These are phyloP conservation scores for Enchytraeus crypticus DNA, from an alignment of 2,888 invertebrate species.

Conservation along the genomic window DNA sequence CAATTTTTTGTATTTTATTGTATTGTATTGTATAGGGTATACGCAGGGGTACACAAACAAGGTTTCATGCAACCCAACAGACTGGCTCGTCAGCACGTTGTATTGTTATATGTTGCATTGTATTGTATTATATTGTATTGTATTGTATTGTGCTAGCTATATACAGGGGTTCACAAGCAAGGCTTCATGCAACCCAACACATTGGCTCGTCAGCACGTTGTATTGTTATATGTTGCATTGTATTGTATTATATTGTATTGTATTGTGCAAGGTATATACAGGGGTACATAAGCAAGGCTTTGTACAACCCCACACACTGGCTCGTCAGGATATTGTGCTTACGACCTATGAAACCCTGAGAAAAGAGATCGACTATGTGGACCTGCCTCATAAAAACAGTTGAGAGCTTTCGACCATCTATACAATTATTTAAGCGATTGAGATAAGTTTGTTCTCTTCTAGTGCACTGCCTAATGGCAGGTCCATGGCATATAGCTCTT, in stretches of 20 bases:
- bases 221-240: too few species aligned
- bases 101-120: too few species aligned
- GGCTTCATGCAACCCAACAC: conserved; percentile 58
- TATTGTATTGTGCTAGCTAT: too few species aligned
- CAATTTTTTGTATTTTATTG: too few species aligned
- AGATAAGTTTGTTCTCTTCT: background rate
- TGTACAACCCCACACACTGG: conserved; percentile 58
- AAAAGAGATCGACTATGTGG: conserved; percentile 58
- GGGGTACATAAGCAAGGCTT: conserved; percentile 54
- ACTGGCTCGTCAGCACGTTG: conserved; percentile 61
- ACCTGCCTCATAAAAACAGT: conserved; percentile 48
- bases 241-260: too few species aligned
- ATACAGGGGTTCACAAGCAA: conserved; percentile 52
- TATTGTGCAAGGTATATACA: conserved; percentile 48
- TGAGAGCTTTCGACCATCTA: too few species aligned
- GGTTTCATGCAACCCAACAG: conserved; percentile 59
- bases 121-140: too few species aligned
- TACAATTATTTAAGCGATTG: background rate
- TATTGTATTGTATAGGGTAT: too few species aligned
- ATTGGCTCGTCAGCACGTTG: conserved; percentile 61
- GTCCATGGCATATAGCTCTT: too few species aligned
- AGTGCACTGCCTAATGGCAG: too few species aligned
- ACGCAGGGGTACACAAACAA: too few species aligned
- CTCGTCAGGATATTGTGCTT: conserved; percentile 62
- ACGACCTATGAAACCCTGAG: conserved; percentile 62